phyloP scores from a whole-genome alignment of 2,888 invertebrate species.

The Drosophila siamana region DNA sequence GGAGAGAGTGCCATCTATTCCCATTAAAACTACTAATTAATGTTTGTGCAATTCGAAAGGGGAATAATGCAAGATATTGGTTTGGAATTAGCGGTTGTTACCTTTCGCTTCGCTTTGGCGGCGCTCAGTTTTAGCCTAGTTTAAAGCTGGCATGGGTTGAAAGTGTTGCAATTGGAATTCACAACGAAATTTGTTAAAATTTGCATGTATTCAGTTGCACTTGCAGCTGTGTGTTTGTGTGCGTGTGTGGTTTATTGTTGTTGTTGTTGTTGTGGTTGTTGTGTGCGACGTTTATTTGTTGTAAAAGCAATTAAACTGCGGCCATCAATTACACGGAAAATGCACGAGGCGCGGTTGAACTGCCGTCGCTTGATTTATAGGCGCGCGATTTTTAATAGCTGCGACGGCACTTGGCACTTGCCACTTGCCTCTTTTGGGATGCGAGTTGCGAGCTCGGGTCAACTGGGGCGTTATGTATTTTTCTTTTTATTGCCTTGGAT shows the following conservation, averaged over 20 bases:
- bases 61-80: slow-evolving; percentile 4
- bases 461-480: slow-evolving; percentile 64
- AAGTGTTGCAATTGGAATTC: slow-evolving; percentile 60
- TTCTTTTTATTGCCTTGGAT: slow-evolving; percentile 57
- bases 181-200: slow-evolving; percentile 78
- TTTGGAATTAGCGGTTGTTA: slow-evolving; percentile 20
- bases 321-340: slow-evolving; percentile 76
- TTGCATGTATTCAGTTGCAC: slow-evolving; percentile 54
- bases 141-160: slow-evolving; percentile 30
- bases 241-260: slow-evolving; percentile 69
- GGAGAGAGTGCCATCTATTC: slow-evolving; percentile 18
- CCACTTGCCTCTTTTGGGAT: slow-evolving; percentile 7
- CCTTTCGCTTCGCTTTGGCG: slow-evolving; percentile 37
- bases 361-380: slow-evolving; percentile 76
- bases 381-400: slow-evolving; percentile 73
- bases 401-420: slow-evolving; percentile 67
- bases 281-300: slow-evolving; percentile 71
- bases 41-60: slow-evolving; percentile 22
- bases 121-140: slow-evolving; percentile 26
- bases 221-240: slow-evolving; percentile 44
- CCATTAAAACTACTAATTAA: neutral
- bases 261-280: slow-evolving; percentile 28
- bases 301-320: slow-evolving; percentile 77
- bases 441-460: slow-evolving; percentile 43
- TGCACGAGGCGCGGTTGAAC: slow-evolving; percentile 47